These are phyloP conservation scores for Polyploca ridens DNA, from an alignment of 2,888 invertebrate species.

Conservation along the genomic window DNA sequence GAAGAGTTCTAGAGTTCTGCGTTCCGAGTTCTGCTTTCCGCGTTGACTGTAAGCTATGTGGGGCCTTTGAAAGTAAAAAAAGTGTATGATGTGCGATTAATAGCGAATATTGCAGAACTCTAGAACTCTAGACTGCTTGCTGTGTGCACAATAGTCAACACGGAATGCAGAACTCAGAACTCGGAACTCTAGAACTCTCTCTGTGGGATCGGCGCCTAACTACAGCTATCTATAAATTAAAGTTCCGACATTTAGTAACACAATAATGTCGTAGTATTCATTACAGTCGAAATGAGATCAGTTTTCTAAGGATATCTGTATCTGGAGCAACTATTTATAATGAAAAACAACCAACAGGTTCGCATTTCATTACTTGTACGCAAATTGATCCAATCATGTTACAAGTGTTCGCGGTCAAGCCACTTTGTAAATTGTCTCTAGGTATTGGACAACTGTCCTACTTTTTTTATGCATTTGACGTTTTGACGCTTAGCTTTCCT, in stretches of 20 bases:
- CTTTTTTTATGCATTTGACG: constrained; percentile 2
- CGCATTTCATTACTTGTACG: constrained; percentile 12
- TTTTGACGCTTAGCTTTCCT: background rate
- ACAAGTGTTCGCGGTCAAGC: constrained; percentile 11
- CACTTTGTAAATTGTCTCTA: constrained; percentile 8
- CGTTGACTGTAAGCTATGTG: too few species aligned
- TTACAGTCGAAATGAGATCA: constrained; percentile 1
- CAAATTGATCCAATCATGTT: constrained; percentile 21
- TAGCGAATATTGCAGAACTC: too few species aligned
- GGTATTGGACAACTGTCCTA: constrained; percentile 7
- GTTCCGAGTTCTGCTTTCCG: too few species aligned
- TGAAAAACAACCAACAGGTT: constrained; percentile 8
- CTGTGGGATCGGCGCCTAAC: too few species aligned
- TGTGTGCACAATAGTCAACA: too few species aligned
- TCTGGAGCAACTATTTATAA: constrained; percentile 8
- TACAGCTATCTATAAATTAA: background rate
- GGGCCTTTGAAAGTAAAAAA: too few species aligned
- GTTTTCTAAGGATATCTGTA: constrained; percentile 7
- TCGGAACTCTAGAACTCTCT: too few species aligned
- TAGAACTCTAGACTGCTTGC: too few species aligned
- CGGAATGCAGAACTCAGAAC: too few species aligned
- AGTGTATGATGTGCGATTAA: too few species aligned
- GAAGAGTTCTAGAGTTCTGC: too few species aligned
- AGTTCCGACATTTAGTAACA: background rate
- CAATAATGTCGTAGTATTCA: background rate